Evolutionary conservation across 2,113 vertebrate genomes (phyloP).

Genomic region (Danio rerio): DNA sequence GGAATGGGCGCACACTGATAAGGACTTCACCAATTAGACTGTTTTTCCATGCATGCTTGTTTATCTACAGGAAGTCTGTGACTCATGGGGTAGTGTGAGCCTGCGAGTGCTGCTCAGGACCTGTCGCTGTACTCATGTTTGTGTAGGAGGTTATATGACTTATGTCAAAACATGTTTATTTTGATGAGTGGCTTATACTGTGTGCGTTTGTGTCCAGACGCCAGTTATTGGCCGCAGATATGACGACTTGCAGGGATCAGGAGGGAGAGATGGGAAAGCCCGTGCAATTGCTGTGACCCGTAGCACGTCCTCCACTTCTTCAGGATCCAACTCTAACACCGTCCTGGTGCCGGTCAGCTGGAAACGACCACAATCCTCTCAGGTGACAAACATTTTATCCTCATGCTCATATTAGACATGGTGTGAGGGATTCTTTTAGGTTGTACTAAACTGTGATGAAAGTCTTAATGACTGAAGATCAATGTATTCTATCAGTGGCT

Average conservation of each 20-base stretch:
- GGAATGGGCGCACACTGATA: slow-evolving; percentile 35
- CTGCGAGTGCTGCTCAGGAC: background rate
- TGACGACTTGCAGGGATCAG: slow-evolving; percentile 90
- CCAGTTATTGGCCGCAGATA: slow-evolving; percentile 93
- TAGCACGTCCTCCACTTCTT: slow-evolving; percentile 95
- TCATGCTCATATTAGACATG: background rate
- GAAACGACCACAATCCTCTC: slow-evolving; percentile 95
- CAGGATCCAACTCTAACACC: slow-evolving; percentile 96
- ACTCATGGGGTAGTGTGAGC: background rate
- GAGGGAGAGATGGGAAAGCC: slow-evolving; percentile 89
- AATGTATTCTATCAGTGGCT: background rate
- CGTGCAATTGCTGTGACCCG: slow-evolving; percentile 91
- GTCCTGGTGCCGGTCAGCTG: slow-evolving; percentile 98
- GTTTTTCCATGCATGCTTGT: slow-evolving; percentile 26
- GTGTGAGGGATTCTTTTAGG: background rate
- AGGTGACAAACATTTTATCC: slow-evolving; percentile 77
- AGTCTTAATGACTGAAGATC: background rate
- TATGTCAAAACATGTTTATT: background rate
- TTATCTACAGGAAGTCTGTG: slow-evolving; percentile 44
- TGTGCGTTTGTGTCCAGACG: slow-evolving; percentile 76
- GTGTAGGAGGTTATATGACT: background rate
- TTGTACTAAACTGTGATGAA: background rate
- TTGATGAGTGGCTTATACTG: background rate
- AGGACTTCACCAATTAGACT: slow-evolving; percentile 43
- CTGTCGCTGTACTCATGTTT: background rate